These are phyloP conservation scores for Drosophila rubida DNA, from an alignment of 2,888 invertebrate genomes.

Conservation along the genomic window DNA sequence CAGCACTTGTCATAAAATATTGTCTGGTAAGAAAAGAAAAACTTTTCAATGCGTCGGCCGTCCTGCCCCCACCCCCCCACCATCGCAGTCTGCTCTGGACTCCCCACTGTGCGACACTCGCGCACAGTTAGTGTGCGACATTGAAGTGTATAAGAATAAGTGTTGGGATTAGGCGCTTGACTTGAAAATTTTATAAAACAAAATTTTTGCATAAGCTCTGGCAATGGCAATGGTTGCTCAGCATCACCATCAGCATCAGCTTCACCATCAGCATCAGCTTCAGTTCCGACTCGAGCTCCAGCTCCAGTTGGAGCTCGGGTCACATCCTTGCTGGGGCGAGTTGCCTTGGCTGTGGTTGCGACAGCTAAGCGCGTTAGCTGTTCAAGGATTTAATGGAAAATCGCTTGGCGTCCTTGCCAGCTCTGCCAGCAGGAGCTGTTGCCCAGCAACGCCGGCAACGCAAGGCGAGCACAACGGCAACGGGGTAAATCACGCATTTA, in stretches of 20 bases:
- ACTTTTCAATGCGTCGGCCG: conserved; percentile 66
- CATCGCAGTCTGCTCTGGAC: neutral
- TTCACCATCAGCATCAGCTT: neutral
- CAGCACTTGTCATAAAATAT: conserved; percentile 77
- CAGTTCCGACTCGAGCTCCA: neutral
- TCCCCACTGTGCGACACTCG: conserved; percentile 1
- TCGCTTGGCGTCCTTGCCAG: conserved; percentile 53
- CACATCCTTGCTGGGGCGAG: conserved; percentile 7
- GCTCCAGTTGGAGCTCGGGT: neutral
- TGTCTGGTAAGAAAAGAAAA: conserved; percentile 79
- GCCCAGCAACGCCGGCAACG: neutral
- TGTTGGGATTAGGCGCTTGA: conserved; percentile 81
- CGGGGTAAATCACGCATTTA: conserved; percentile 82
- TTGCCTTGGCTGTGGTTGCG: conserved; percentile 43
- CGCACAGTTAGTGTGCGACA: conserved; percentile 68
- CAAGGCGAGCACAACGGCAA: conserved; percentile 39
- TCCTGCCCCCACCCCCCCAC: neutral
- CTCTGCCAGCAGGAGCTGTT: conserved; percentile 1
- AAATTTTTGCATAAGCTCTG: conserved; percentile 80
- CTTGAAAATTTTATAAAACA: conserved; percentile 80
- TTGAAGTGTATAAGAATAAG: conserved; percentile 80
- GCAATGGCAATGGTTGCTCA: conserved; percentile 53
- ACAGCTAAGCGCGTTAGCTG: conserved; percentile 78
- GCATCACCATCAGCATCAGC: neutral
- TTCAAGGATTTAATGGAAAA: conserved; percentile 78